Base-by-base conservation (phyloP, 2,113 vertebrate genomes). In the Colinus virginianus region DNA sequence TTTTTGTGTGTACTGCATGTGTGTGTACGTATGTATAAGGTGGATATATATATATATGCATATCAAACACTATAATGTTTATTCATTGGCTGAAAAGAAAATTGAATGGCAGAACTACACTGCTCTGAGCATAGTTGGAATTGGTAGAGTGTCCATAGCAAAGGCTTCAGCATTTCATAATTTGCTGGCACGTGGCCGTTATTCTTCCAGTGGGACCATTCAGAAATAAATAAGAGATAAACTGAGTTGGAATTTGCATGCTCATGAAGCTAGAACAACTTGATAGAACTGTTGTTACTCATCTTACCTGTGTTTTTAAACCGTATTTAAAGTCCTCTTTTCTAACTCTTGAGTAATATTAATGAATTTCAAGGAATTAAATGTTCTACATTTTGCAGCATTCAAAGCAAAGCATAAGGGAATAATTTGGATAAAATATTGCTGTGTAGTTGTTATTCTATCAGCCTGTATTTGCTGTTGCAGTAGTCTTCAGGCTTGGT, bases 21-120 rank as follows among this genome's bases (percentile, higher is more conserved):
- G 56, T n/a, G 32, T 58, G 56, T 62, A 6, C 10, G 11, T 38
- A 25, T 26, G 36, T 62, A 40, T 63, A 63, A 28, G 38, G 61
- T 63, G 38, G 17, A 12, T 4, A 28, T 28, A 40, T 4, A 28
- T 28, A 40, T 40, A n/a, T 46, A 14, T 68, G 10, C 40, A 15
- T 45, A 88, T 81, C 0, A 0, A 67, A 55, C 67, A 61, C 71
- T 48, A 58, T 72, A n/a, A 69, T 90, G 68, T 90, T 91, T 78
- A 89, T 83, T 88, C 75, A 80, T 67, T 94, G 84, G 32, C 83
- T 67, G 68, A 87, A 72, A 61, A 74, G 77, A 62, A 93, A 87
- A 95, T 74, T 49, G 88, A 88, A 67, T 94, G 94, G 76, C 90
- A 91, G 77, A 89, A 82, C 83, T 87, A 83, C 86, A 56, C 32